Percentiles rank a stretch among this genome's conserved stretches.
These are phyloP conservation scores for Apotomis capreana DNA, from an alignment of 2,888 invertebrate species.

Conservation along the genomic window DNA sequence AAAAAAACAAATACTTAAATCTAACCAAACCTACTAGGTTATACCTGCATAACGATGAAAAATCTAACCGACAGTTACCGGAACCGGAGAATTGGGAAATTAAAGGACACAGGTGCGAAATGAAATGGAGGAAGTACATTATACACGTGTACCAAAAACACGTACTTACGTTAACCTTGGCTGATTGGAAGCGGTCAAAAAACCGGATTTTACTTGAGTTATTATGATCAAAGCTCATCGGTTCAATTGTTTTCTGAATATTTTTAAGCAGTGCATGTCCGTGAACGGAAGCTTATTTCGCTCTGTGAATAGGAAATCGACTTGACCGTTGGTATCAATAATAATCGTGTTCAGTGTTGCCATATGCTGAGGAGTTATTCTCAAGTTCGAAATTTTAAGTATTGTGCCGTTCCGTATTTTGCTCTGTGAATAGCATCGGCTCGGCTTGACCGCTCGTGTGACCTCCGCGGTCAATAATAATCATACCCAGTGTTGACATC, in stretches of 20 bases:
- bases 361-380: no score
- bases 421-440: slow-evolving; percentile 67
- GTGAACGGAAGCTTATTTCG: slow-evolving; percentile 66
- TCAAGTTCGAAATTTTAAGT: no score
- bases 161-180: slow-evolving; percentile 33
- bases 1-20: no score
- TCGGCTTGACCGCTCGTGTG: slow-evolving; percentile 54
- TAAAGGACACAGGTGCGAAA: no score
- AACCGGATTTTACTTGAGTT: slow-evolving; percentile 41
- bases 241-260: slow-evolving; percentile 59
- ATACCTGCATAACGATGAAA: no score
- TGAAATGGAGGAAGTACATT: no score
- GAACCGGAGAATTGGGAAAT: no score
- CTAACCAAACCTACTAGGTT: no score
- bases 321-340: slow-evolving; percentile 44
- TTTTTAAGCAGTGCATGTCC: slow-evolving; percentile 73
- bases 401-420: slow-evolving; percentile 44
- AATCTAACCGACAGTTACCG: no score
- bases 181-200: slow-evolving; percentile 37
- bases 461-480: slow-evolving; percentile 42
- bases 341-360: slow-evolving; percentile 25
- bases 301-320: slow-evolving; percentile 69
- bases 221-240: slow-evolving; percentile 56
- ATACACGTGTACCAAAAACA: not conserved
- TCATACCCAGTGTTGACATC: not conserved